Conservation (phyloP, 2,113 vertebrate genomes). For the Leucoraja erinaceus region DNA sequence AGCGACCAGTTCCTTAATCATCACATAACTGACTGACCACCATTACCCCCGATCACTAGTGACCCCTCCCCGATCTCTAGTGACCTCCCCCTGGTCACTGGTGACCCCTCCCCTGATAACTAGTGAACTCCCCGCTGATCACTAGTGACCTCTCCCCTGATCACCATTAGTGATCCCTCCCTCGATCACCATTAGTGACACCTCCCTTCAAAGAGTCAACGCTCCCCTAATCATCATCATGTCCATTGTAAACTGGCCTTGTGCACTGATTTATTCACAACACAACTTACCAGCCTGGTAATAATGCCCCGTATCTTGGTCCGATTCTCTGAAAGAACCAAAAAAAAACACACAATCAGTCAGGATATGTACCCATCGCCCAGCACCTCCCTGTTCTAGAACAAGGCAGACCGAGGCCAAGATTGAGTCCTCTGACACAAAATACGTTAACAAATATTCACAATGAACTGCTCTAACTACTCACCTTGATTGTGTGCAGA, state of each 20-base stretch:
- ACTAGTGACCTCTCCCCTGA: background rate
- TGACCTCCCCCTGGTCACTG: background rate
- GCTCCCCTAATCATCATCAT: background rate
- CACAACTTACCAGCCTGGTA: constrained; percentile 10
- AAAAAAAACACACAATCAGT: background rate
- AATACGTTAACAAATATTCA: background rate
- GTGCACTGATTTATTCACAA: no score
- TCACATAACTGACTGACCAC: no score
- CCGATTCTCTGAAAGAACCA: constrained; percentile 17
- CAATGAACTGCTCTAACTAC: background rate
- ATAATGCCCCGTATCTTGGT: background rate
- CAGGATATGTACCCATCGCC: background rate
- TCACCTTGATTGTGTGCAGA: constrained; percentile 2
- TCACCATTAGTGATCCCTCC: background rate
- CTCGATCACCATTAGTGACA: background rate
- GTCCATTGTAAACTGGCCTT: no score
- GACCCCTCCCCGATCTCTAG: background rate
- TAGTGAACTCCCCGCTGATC: no score
- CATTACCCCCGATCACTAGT: background rate
- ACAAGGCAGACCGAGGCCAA: no score
- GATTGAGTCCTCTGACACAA: no score
- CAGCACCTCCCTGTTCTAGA: background rate
- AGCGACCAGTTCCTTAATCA: no score
- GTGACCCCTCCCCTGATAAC: background rate
- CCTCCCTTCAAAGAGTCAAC: background rate